phyloP scores from a whole-genome alignment of 2,113 vertebrate genomes.

The Megaceryle maxima region DNA sequence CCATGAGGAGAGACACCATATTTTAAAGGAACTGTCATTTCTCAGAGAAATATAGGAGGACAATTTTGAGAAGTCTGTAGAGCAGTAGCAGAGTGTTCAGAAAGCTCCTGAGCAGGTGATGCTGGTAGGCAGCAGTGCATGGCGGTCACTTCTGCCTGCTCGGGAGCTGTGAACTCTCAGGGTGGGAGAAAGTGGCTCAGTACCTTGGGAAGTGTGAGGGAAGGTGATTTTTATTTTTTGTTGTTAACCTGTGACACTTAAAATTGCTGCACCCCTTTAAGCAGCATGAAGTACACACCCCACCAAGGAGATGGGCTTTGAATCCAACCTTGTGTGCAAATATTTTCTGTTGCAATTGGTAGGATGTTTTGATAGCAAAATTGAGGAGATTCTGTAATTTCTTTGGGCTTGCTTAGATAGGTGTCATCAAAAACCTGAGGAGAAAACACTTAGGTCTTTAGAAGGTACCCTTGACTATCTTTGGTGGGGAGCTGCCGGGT shows the following conservation, averaged over 20 bases:
- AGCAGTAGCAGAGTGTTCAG: background rate
- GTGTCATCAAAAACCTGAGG: background rate
- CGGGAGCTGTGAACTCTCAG: background rate
- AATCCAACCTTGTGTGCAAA: background rate
- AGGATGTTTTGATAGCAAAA: background rate
- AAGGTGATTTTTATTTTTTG: background rate
- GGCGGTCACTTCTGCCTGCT: background rate
- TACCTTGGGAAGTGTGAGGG: background rate
- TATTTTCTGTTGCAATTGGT: background rate
- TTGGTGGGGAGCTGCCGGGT: background rate
- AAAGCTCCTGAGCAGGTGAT: background rate
- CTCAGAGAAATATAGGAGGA: background rate
- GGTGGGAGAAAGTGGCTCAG: background rate
- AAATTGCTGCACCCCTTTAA: background rate
- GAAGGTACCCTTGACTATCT: background rate
- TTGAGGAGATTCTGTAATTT: background rate
- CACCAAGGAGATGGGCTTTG: background rate
- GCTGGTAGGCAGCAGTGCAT: background rate
- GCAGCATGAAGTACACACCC: background rate
- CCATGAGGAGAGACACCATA: background rate
- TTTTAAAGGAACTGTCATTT: conserved; percentile 14
- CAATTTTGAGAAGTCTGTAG: background rate
- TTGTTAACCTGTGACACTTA: background rate
- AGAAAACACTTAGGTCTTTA: background rate
- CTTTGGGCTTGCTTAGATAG: background rate